Conservation (phyloP, 2,113 vertebrate genomes). For the Piprites chloris region DNA sequence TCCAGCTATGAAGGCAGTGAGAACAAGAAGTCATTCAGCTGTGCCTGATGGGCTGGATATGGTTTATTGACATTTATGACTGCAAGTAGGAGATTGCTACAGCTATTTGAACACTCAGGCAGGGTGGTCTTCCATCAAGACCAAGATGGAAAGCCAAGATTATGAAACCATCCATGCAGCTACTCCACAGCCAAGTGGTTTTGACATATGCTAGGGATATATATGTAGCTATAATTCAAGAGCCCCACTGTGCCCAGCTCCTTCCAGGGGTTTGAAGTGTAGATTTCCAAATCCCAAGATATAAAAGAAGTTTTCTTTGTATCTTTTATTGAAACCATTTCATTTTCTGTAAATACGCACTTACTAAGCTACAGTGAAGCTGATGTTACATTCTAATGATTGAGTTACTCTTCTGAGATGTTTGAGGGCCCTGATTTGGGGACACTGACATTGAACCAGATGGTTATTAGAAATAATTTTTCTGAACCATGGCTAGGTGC, state of each 20-base stretch:
- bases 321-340: not conserved
- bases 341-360: not conserved
- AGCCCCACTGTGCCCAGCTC: not conserved
- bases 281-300: not conserved
- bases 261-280: not conserved
- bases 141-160: constrained; percentile 1
- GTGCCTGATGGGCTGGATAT: not conserved
- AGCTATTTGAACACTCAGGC: not conserved
- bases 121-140: constrained; percentile 10
- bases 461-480: not conserved
- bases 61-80: constrained; percentile 35
- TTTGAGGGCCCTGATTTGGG: not conserved
- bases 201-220: not conserved
- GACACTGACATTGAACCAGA: not conserved
- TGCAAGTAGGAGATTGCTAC: constrained; percentile 18
- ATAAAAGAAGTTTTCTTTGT: not conserved
- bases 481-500: not conserved
- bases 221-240: not conserved
- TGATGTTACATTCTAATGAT: not conserved
- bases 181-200: not conserved
- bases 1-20: not conserved
- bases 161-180: constrained; percentile 18
- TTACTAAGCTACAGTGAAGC: not conserved
- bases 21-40: constrained; percentile 30
- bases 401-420: not conserved